Evolutionary conservation across 37 sponge, comb jelly and placozoan genomes (phyloP), one percentile per base, ranked within the genome.

Genomic region (Haliclona indistincta): DNA sequence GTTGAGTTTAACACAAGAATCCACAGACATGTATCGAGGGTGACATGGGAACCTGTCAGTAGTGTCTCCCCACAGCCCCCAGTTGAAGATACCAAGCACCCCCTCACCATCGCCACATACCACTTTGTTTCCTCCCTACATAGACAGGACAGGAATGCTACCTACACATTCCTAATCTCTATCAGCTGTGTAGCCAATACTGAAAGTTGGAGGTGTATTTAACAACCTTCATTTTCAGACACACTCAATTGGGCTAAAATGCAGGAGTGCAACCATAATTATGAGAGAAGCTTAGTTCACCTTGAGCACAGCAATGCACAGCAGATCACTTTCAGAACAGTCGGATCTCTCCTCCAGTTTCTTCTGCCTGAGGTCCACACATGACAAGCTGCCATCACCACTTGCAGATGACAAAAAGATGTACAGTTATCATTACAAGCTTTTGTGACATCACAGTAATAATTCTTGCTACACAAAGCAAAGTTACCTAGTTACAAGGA

Each of bases 41-140:
- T 84, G 80, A 40, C 49, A 33, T 32, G 89, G 83, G 54, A 76
- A 91, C 4, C 96, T 76, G 60, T 95, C 96, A 29, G 89, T 90
- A 36, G 88, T 77, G 61, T 95, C 96, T 36, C 86, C 89, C 96
- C 96, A 95, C 53, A 91, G 80, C 10, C 82, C 89, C 96, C 96
- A 95, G 70, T 72, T 75, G 62, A 83, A 95, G 10, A 95, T 58
- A 43, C 84, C 77, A 17, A 95, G 63, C 0, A 78, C 74, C 1
- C 96, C 96, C 33, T 91, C 93, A 22, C 93, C 96, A 78, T 91
- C 89, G n/a, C 96, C 96, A 58, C 86, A 88, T 23, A 91, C 89
- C 52, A 95, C 93, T 68, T 88, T 95, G 36, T 68, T 73, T 11
- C 86, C 93, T 38, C 82, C 83, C 88, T 88, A 43, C 35, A 73